A percentile compares a stretch with the other conserved stretches of the same genome.
Evolutionary conservation across 2,797 vertebrate genomes (phyloP).

Genomic region (Cyclura pinguis): DNA sequence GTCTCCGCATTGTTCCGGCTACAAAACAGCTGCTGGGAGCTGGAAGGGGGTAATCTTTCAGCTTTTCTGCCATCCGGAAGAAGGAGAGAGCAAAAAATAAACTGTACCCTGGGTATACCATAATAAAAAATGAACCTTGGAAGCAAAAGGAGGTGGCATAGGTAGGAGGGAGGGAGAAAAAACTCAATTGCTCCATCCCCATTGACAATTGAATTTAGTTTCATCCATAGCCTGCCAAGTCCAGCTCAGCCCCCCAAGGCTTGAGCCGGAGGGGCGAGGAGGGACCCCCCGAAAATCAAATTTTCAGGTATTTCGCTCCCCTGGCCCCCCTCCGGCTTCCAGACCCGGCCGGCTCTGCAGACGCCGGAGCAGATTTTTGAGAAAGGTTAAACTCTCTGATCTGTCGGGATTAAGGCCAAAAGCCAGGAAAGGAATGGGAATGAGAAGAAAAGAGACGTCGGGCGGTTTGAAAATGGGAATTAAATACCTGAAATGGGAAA

Average conservation of each 20-base stretch:
- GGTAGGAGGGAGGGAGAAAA: not conserved
- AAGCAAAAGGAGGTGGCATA: constrained; percentile 28
- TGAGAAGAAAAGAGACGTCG: not conserved
- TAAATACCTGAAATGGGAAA: constrained; percentile 31
- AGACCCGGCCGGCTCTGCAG: not conserved
- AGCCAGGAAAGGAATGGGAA: not conserved
- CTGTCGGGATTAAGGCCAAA: not conserved
- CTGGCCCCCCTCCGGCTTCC: not conserved
- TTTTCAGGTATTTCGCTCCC: constrained; percentile 49
- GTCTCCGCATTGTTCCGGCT: constrained; percentile 80
- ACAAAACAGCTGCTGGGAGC: constrained; percentile 79
- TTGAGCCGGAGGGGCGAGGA: not conserved
- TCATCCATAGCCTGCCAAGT: constrained; percentile 61
- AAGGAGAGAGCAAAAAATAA: constrained; percentile 67
- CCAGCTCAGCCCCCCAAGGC: constrained; percentile 36
- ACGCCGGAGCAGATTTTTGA: not conserved
- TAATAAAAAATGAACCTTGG: constrained; percentile 56
- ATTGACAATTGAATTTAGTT: constrained; percentile 61
- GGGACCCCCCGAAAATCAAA: constrained; percentile 43
- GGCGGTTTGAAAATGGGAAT: not conserved
- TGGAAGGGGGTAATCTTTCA: constrained; percentile 73
- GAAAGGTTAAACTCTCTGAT: constrained; percentile 62
- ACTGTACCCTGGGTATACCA: constrained; percentile 67
- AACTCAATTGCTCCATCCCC: too few species aligned
- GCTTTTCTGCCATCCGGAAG: constrained; percentile 75